Evolutionary conservation across 2,888 invertebrate genomes (phyloP), one percentile per base, ranked within the genome.

Genomic region (Diaperis boleti): DNA sequence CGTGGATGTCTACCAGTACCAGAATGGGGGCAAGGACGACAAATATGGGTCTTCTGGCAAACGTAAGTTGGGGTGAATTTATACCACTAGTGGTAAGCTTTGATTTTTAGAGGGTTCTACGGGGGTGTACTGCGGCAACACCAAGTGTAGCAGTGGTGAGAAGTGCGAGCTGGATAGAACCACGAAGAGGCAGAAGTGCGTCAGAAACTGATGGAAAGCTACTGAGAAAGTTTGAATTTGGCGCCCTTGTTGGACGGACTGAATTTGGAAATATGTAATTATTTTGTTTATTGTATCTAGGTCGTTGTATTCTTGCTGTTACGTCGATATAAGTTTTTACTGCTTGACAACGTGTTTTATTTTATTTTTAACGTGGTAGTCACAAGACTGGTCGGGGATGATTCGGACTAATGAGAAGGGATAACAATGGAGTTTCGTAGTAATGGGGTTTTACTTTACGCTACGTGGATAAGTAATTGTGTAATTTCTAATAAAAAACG

Each of bases 141-240:
- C 86, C 7, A 91, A 89, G 77, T 92, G 91, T 74, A 85, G 83
- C 72, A 76, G 87, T 0, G 86, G 84, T 65, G 89, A 92, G 76
- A 89, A 88, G 65, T 92, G 91, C 79, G 86, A 87, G 72, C 80
- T 83, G 67, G 91, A 91, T 74, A 84, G 86, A 11, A 71, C 78
- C 52, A 88, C 89, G 18, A 90, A 88, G 76, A 85, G 88, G 17
- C 85, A 85, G 73, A 89, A 87, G 79, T 91, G 91, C 73, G 86
- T 87, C 64, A 83, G 90, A 22, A 45, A 29, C 5, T 63, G 22
- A 62, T 2, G 26, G 17, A n/a, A n/a, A 52, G 20, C 10, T 39
- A 13, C 6, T 11, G 8, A 6, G 6, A 17, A 10, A 10, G 13
- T 55, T 54, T 42, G 55, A 55, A 55, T 55, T 42, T 42, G 29